Base-by-base conservation (phyloP, 1,140 invertebrate species). In the Harlomillsia oculata region DNA sequence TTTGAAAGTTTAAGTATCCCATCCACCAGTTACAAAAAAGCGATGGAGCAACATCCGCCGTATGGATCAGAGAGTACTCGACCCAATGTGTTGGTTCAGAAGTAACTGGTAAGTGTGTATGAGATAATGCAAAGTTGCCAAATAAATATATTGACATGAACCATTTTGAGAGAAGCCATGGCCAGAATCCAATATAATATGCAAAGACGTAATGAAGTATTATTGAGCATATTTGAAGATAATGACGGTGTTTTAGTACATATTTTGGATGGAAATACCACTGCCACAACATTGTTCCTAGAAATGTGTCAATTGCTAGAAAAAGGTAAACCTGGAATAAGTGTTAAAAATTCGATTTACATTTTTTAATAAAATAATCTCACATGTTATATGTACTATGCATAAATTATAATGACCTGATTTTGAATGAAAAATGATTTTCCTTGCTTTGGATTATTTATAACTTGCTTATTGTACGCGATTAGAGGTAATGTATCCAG, bases 1-100 rank as follows among this genome's bases (percentile, higher is more conserved):
- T 52, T 40, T 58, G 56, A 14, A 20, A 28, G 25, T 58, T 58
- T 11, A 58, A 40, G 20, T 58, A 21, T 0, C 56, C 56, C 56
- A 58, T 57, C 55, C 55, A 57, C 28, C 36, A 57, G 16, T 51
- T 34, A 9, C 25, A 23, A 25, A 25, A 52, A 48, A 48, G 52
- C 2, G 48, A 52, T 1, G 48, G 39, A 36, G 41, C 18, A 8
- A 58, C 28, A 32, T 58, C 32, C 5, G 44, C 28, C 0, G 56
- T 58, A 43, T 58, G 56, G 16, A 41, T 23, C 11, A 52, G 14
- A 13, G 48, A 36, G 11, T 51, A 58, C n/a, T 58, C 56, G 1
- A 58, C 56, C 56, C 56, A 58, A 39, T 58, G 56, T 18, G 23
- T 44, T 11, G 39, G 39, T 20, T 52, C 32, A 8, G 23, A 18